A percentile compares a stretch with the other conserved stretches of the same genome.
Evolutionary conservation across 1,140 invertebrate genomes (phyloP).

Genomic region (Camponotus floridanus): DNA sequence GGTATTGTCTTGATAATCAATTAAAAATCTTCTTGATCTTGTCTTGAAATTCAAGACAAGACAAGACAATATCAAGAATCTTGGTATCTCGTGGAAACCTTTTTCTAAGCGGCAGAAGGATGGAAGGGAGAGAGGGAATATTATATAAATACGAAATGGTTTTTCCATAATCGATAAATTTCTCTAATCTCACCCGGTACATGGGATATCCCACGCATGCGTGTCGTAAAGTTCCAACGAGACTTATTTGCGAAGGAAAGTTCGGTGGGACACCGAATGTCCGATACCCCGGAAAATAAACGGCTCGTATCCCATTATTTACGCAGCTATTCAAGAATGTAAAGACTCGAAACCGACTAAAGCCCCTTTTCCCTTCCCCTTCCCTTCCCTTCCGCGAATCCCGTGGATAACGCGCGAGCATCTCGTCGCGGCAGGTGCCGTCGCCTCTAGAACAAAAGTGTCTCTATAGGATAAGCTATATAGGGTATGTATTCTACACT

Average conservation of each 20-base stretch:
- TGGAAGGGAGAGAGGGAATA: neutral
- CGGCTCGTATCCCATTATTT: slow-evolving; percentile 60
- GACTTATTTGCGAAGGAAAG: slow-evolving; percentile 42
- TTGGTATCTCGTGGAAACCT: too few species aligned
- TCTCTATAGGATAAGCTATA: neutral
- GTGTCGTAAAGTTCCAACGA: neutral
- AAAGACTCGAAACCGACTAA: slow-evolving; percentile 46
- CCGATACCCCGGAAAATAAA: slow-evolving; percentile 44
- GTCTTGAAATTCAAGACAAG: too few species aligned
- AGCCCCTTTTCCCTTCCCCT: neutral
- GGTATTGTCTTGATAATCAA: too few species aligned
- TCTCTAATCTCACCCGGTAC: neutral
- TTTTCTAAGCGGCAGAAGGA: neutral
- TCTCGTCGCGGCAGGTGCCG: slow-evolving; percentile 29
- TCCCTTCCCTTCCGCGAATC: neutral
- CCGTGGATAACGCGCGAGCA: slow-evolving; percentile 28
- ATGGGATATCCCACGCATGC: neutral
- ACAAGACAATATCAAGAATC: too few species aligned
- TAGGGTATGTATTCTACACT: slow-evolving; percentile 56
- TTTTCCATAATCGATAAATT: neutral
- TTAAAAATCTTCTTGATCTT: too few species aligned
- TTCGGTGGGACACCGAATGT: neutral
- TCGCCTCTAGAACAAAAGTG: slow-evolving; percentile 66
- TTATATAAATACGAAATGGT: neutral
- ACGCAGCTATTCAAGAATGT: slow-evolving; percentile 48